phyloP scores from a whole-genome alignment of 2,797 vertebrate genomes.

The Tangara arthus region DNA sequence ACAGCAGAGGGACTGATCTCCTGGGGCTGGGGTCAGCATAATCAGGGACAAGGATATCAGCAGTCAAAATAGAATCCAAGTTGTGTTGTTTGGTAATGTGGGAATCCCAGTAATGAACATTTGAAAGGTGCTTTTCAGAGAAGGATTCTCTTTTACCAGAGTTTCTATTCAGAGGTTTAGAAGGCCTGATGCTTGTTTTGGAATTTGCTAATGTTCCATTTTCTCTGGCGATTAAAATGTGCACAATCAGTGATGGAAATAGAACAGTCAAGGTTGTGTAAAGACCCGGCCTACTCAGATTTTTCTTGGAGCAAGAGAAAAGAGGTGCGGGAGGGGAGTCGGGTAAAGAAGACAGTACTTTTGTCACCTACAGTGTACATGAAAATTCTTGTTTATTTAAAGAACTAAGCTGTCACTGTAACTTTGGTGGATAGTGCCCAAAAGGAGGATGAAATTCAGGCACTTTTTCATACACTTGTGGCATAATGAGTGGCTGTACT shows the following conservation, averaged over 20 bases:
- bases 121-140: not conserved
- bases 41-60: not conserved
- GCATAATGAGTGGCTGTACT: not conserved
- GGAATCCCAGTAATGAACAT: not conserved
- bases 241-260: not conserved
- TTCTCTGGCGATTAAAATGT: not conserved
- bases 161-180: not conserved
- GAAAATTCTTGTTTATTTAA: not conserved
- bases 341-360: not conserved
- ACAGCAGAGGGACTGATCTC: not conserved
- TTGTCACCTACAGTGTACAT: not conserved
- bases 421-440: not conserved
- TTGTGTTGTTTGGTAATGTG: not conserved
- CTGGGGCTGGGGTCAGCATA: not conserved
- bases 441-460: not conserved
- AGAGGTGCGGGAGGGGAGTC: accelerated
- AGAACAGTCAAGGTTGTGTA: not conserved
- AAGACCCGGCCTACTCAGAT: not conserved
- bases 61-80: not conserved
- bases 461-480: not conserved
- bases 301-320: not conserved
- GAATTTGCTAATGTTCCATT: not conserved
- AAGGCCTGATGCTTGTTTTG: not conserved
- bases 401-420: not conserved
- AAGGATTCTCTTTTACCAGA: not conserved